phyloP scores from a whole-genome alignment of 2,888 invertebrate species.

The Rhabditoides inermis region DNA sequence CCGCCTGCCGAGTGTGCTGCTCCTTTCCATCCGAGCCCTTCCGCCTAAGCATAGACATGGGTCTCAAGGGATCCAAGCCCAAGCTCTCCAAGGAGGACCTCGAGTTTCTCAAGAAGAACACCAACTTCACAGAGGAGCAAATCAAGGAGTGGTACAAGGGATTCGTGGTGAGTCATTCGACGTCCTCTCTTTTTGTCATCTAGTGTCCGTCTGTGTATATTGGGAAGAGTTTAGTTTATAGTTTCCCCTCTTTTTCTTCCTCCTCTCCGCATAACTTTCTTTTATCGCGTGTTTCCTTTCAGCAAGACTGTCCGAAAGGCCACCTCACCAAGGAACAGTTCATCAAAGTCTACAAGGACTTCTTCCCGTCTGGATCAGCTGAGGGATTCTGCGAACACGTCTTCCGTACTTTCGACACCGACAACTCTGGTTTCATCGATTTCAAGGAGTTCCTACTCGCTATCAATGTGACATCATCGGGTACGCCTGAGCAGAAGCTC shows the following conservation, averaged over 20 bases:
- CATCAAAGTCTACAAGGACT: slow-evolving; percentile 53
- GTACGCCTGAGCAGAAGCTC: slow-evolving; percentile 91
- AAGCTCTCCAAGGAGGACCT: slow-evolving; percentile 70
- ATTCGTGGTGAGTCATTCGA: slow-evolving; percentile 77
- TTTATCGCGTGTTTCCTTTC: slow-evolving; percentile 16
- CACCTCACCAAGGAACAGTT: slow-evolving; percentile 53
- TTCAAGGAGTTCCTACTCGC: slow-evolving; percentile 82
- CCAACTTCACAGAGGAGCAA: slow-evolving; percentile 93
- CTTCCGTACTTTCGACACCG: slow-evolving; percentile 63
- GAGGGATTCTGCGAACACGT: slow-evolving; percentile 54
- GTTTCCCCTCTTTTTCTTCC: too few relatives aligned
- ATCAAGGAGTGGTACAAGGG: slow-evolving; percentile 99
- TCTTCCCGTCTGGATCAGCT: slow-evolving; percentile 53
- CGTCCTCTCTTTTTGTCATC: too few relatives aligned
- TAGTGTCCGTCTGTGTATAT: too few relatives aligned
- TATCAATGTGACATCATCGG: slow-evolving; percentile 92
- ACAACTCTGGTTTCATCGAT: slow-evolving; percentile 82
- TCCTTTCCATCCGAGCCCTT: background rate
- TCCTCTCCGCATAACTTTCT: background rate
- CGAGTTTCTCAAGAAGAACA: slow-evolving; percentile 94
- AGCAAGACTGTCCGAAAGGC: slow-evolving; percentile 54
- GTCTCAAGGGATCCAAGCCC: slow-evolving; percentile 51
- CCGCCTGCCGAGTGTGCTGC: background rate
- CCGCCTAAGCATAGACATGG: too few relatives aligned
- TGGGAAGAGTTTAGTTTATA: too few relatives aligned